Evolutionary conservation across 2,888 invertebrate species (phyloP).

Genomic region (Chesias legatella): DNA sequence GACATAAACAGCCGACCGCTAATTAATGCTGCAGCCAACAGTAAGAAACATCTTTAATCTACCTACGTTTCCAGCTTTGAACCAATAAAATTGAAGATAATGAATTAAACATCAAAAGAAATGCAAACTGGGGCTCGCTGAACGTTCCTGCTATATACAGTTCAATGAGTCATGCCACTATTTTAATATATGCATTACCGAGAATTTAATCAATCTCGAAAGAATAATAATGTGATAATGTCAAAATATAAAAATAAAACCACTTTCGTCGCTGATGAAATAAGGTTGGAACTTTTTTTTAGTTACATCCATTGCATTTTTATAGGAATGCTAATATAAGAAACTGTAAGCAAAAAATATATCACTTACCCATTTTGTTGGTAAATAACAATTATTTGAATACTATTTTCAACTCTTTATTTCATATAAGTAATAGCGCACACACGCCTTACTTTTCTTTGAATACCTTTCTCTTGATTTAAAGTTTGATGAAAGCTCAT

Average conservation of each 20-base stretch:
- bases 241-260: too few relatives aligned
- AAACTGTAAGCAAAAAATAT: too few relatives aligned
- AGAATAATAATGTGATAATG: too few relatives aligned
- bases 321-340: too few relatives aligned
- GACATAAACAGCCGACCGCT: constrained; percentile 29
- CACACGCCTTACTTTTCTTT: too few relatives aligned
- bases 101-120: constrained; percentile 16
- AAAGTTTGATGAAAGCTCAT: constrained; percentile 25
- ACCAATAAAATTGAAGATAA: constrained; percentile 15
- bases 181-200: constrained; percentile 37
- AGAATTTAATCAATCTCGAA: constrained; percentile 21
- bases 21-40: constrained; percentile 29
- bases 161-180: constrained; percentile 38
- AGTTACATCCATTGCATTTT: too few relatives aligned
- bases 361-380: too few relatives aligned
- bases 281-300: too few relatives aligned
- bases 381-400: too few relatives aligned
- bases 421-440: too few relatives aligned
- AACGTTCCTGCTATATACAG: constrained; percentile 28
- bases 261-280: too few relatives aligned
- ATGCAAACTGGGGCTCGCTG: constrained; percentile 9
- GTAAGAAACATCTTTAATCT: constrained; percentile 24
- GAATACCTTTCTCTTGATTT: background rate
- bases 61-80: constrained; percentile 15
- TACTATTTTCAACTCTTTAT: too few relatives aligned